Evolutionary conservation across 2,113 vertebrate genomes (phyloP).

Genomic region (Burhinus oedicnemus): DNA sequence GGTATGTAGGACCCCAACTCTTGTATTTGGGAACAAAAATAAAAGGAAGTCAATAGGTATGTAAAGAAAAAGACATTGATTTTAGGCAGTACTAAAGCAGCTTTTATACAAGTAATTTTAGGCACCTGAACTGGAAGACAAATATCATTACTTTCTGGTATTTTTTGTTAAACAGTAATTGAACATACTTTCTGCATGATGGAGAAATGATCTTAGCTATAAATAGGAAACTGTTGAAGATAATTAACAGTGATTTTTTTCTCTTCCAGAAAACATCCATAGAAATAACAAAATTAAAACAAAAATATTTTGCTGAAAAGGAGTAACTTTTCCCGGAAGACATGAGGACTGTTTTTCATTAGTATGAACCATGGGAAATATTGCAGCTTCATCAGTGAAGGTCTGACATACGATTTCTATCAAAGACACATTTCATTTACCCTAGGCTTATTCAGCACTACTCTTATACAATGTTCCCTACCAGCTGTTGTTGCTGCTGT

Average conservation of each 20-base stretch:
- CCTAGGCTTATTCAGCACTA: slow-evolving; percentile 45
- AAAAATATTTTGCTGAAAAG: slow-evolving; percentile 59
- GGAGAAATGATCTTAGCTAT: background rate
- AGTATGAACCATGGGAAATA: slow-evolving; percentile 68
- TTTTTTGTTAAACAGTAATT: background rate
- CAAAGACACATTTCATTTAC: slow-evolving; percentile 66
- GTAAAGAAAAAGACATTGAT: background rate
- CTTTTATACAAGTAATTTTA: background rate
- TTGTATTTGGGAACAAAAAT: background rate
- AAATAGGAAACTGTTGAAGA: slow-evolving; percentile 45
- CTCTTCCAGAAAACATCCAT: slow-evolving; percentile 23
- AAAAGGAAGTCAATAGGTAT: background rate
- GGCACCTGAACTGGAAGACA: background rate
- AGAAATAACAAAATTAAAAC: slow-evolving; percentile 55
- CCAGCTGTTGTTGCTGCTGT: slow-evolving; percentile 66
- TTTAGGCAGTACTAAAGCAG: background rate
- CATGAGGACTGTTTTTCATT: slow-evolving; percentile 66
- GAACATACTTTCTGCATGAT: background rate
- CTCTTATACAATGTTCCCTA: slow-evolving; percentile 33
- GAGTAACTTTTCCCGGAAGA: slow-evolving; percentile 37
- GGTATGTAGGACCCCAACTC: background rate
- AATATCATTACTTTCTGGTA: background rate
- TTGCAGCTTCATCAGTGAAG: slow-evolving; percentile 53
- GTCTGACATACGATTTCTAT: slow-evolving; percentile 66
- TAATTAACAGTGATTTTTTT: slow-evolving; percentile 51